Conservation (phyloP, 1,140 invertebrate genomes). For the Aphelenchoides avenae region DNA sequence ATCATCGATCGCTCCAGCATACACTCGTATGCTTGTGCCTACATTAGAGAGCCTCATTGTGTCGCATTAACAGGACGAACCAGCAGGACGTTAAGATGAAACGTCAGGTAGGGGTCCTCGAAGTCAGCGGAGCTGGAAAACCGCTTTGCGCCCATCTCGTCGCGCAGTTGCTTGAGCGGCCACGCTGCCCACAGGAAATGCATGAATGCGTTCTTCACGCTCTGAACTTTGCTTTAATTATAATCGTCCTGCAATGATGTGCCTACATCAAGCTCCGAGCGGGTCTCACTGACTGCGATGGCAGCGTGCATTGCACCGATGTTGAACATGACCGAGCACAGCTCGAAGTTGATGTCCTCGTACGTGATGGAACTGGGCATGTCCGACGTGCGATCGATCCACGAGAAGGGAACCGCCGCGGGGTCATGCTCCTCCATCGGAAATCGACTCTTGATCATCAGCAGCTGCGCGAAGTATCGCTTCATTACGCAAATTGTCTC, state of each 20-base stretch:
- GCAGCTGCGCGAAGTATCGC: constrained; percentile 88
- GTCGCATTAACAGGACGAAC: too few relatives aligned
- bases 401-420: constrained; percentile 73
- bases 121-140: constrained; percentile 69
- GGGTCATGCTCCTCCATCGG: constrained; percentile 77
- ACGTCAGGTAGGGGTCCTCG: constrained; percentile 73
- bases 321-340: constrained; percentile 85
- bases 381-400: constrained; percentile 74
- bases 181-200: constrained; percentile 95
- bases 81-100: constrained; percentile 67
- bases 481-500: constrained; percentile 77
- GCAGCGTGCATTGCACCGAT: constrained; percentile 87
- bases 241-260: too few relatives aligned
- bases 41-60: too few relatives aligned
- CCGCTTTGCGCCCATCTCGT: constrained; percentile 59
- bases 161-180: constrained; percentile 74
- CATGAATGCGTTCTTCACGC: constrained; percentile 90
- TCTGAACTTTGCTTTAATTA: constrained; percentile 63
- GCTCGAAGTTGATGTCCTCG: constrained; percentile 80
- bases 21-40: constrained; percentile 76
- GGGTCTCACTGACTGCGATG: constrained; percentile 74
- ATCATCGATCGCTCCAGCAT: constrained; percentile 94
- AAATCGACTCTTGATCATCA: constrained; percentile 84
- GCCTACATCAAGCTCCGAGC: constrained; percentile 44
- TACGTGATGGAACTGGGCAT: constrained; percentile 60